Evolutionary conservation across 2,888 invertebrate species (phyloP).

Genomic region (Perdita meconis): DNA sequence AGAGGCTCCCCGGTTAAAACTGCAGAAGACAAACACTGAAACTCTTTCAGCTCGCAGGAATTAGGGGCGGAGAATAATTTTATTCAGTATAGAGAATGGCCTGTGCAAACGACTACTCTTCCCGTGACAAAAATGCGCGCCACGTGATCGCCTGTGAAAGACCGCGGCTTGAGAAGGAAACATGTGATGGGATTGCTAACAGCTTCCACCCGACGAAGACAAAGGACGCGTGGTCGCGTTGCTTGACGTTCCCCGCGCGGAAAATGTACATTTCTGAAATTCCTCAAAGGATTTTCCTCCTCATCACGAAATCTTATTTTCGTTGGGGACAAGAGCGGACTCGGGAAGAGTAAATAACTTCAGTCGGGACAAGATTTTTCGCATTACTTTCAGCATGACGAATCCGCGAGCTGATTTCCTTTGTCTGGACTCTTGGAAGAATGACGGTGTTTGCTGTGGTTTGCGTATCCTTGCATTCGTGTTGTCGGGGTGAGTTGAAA

Average conservation of each 20-base stretch:
- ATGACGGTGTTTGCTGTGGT: too few species aligned
- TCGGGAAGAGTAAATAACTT: not conserved
- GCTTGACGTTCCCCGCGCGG: not conserved
- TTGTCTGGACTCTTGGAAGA: too few species aligned
- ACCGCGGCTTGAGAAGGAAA: not conserved
- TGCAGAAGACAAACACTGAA: not conserved
- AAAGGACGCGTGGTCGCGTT: not conserved
- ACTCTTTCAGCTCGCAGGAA: not conserved
- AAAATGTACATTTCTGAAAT: not conserved
- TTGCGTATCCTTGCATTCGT: too few species aligned
- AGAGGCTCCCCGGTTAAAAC: not conserved
- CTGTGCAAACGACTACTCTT: not conserved
- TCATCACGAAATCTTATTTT: not conserved
- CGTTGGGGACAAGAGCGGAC: not conserved
- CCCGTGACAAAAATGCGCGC: not conserved
- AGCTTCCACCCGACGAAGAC: not conserved
- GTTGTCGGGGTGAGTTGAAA: too few species aligned
- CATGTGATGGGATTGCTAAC: not conserved
- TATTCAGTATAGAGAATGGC: too few species aligned
- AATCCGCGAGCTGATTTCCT: too few species aligned
- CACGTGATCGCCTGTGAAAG: not conserved
- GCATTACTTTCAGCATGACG: too few species aligned
- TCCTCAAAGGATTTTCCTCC: not conserved
- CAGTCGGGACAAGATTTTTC: not conserved
- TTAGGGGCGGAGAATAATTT: constrained; percentile 19